These are phyloP conservation scores for Eulithis testata DNA, from an alignment of 2,888 invertebrate genomes.

Conservation along the genomic window DNA sequence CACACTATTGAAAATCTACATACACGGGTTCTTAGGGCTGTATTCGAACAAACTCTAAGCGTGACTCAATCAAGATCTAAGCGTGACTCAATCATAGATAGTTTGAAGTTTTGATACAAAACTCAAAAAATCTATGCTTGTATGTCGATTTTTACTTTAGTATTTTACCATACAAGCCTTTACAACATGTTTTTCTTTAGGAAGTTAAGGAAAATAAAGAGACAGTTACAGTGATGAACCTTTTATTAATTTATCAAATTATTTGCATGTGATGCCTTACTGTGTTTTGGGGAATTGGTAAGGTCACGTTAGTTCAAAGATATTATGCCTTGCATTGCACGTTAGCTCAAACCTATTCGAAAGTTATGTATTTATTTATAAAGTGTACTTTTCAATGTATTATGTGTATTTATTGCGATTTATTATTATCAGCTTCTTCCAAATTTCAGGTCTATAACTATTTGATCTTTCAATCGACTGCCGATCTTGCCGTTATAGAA, in stretches of 20 bases:
- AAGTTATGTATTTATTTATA: conserved; percentile 17
- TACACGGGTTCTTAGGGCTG: too few species aligned
- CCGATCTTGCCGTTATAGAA: conserved; percentile 5
- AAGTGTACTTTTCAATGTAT: conserved; percentile 8
- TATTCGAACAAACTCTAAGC: too few species aligned
- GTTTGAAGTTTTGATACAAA: too few species aligned
- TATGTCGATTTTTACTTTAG: too few species aligned
- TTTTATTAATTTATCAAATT: neutral
- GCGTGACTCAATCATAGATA: too few species aligned
- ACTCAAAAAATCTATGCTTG: too few species aligned
- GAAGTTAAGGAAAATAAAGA: too few species aligned
- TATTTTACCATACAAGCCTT: too few species aligned
- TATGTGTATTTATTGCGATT: conserved; percentile 17
- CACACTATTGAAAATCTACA: too few species aligned
- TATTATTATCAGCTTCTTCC: conserved; percentile 19
- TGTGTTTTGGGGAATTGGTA: conserved; percentile 2
- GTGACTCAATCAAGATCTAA: too few species aligned
- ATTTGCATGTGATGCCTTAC: conserved; percentile 13
- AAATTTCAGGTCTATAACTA: conserved; percentile 26
- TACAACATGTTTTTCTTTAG: too few species aligned
- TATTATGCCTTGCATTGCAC: conserved; percentile 1
- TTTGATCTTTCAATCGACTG: conserved; percentile 14
- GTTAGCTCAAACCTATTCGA: conserved; percentile 23
- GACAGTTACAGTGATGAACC: too few species aligned
- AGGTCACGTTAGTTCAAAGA: neutral